A percentile compares a stretch with the other conserved stretches of the same genome.
Evolutionary conservation across 2,797 vertebrate genomes (phyloP).

Genomic region (Caiman crocodilus): DNA sequence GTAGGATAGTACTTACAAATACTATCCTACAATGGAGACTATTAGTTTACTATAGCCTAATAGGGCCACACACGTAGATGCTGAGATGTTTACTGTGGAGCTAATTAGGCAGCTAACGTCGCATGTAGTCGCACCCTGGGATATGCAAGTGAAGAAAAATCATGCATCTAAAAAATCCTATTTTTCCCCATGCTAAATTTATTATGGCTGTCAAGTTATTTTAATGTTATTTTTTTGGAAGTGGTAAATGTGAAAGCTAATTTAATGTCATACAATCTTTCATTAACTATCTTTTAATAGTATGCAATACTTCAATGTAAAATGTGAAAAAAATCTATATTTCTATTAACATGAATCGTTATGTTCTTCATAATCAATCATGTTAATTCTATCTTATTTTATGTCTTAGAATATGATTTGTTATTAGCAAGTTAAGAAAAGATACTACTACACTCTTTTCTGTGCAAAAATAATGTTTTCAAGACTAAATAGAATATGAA

Average conservation of each 20-base stretch:
- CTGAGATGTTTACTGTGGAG: no score
- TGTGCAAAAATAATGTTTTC: not conserved
- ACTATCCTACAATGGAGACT: no score
- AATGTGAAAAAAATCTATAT: constrained; percentile 7
- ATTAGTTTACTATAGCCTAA: no score
- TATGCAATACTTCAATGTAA: constrained; percentile 28
- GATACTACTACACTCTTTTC: not conserved
- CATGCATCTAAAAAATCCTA: not conserved
- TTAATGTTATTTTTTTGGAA: constrained; percentile 47
- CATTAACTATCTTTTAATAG: constrained; percentile 41
- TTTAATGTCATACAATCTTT: constrained; percentile 40
- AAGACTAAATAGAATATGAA: not conserved
- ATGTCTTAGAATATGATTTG: constrained; percentile 8
- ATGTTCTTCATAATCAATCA: not conserved
- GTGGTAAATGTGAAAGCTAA: constrained; percentile 25
- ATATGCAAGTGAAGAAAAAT: not conserved
- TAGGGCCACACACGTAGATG: no score
- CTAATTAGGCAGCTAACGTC: no score
- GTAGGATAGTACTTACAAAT: no score
- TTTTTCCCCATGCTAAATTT: not conserved
- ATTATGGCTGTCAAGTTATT: not conserved
- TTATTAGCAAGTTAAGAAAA: constrained; percentile 27
- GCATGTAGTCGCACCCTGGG: not conserved
- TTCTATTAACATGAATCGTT: not conserved
- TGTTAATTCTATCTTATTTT: no score